phyloP scores from a whole-genome alignment of 1,140 invertebrate species.

The Lordiphosa collinella region DNA sequence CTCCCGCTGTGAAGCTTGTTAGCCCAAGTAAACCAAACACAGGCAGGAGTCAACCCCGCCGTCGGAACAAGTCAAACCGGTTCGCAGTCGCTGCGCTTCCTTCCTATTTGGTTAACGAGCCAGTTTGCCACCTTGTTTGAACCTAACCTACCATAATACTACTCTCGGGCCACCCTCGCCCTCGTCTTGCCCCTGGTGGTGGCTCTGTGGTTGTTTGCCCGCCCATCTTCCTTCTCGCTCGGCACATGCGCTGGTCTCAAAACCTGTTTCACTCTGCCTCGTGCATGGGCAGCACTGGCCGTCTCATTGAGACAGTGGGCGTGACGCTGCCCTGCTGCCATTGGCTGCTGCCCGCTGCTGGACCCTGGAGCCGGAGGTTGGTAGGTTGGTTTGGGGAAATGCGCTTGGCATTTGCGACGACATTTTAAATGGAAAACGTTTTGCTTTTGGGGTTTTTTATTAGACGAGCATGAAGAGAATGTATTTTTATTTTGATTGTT shows the following conservation, averaged over 20 bases:
- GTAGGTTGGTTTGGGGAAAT: slow-evolving; percentile 1
- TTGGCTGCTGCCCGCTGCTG: slow-evolving; percentile 36
- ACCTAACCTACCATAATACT: slow-evolving; percentile 79
- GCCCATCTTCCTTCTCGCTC: slow-evolving; percentile 15
- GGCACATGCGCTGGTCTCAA: slow-evolving; percentile 35
- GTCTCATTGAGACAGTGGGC: slow-evolving; percentile 44
- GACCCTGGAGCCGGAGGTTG: not conserved
- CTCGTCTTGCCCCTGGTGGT: slow-evolving; percentile 13
- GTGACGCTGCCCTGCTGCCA: slow-evolving; percentile 33
- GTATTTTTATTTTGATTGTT: slow-evolving; percentile 76
- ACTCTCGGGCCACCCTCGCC: slow-evolving; percentile 15
- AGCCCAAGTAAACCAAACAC: slow-evolving; percentile 41
- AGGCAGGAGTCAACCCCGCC: slow-evolving; percentile 47
- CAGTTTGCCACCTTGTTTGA: slow-evolving; percentile 76
- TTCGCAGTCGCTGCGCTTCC: slow-evolving; percentile 54
- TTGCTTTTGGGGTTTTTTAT: slow-evolving; percentile 79
- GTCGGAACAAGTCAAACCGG: slow-evolving; percentile 71
- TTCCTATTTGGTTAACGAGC: slow-evolving; percentile 76
- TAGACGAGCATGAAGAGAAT: slow-evolving; percentile 68
- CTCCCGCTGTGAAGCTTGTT: slow-evolving; percentile 17
- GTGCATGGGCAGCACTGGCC: slow-evolving; percentile 65
- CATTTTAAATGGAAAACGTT: slow-evolving; percentile 79
- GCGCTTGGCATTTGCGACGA: slow-evolving; percentile 58
- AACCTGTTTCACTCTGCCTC: slow-evolving; percentile 51
- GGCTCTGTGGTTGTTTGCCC: slow-evolving; percentile 42